Evolutionary conservation across 2,797 vertebrate genomes (phyloP), one percentile per base, ranked within the genome.

Genomic region (Hydrocynus forskahlii): DNA sequence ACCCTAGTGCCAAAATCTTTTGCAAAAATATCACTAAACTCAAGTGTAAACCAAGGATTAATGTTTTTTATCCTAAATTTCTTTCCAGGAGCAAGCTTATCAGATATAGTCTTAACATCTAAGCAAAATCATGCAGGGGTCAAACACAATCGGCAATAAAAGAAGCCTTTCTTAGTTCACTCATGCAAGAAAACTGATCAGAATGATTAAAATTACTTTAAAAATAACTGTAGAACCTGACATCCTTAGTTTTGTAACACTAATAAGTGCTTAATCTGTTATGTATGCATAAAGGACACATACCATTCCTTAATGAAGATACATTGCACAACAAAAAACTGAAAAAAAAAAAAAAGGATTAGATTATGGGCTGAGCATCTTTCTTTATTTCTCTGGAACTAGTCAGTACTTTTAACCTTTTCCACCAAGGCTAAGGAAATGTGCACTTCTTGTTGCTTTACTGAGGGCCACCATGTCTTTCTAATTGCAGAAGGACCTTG

Each of bases 401-500:
- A 29, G 29, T 29, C 8, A n/a, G 55, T 21, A 7, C 9, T 6
- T 21, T 21, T 59, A 21, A 7, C n/a, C 1, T 23, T 59, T 21
- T 59, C 7, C 55, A 59, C 19, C 55, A 59, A 2, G 3, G 52
- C 16, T 54, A 16, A 54, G 16, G 17, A 54, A 54, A 54, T 54
- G 17, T 54, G 14, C 16, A 16, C 16, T 54, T 54, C 17, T 4
- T 16, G 50, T 13, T n/a, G 21, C 19, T 8, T 57, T 7, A 4
- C 9, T 57, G 19, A 57, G 6, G 23, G 8, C 17, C 16, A n/a
- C 29, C 7, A 5, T 76, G 2, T 21, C 7, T 55, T 16, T 5
- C 79, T 1, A 78, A 54, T 81, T 77, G 71, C 91, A 98, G 98
- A 97, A 92, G 85, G 95, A 95, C 79, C 92, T 98, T 52, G 97